These are phyloP conservation scores for Pyrocoelia pectoralis DNA, from an alignment of 2,888 invertebrate species.

Conservation along the genomic window DNA sequence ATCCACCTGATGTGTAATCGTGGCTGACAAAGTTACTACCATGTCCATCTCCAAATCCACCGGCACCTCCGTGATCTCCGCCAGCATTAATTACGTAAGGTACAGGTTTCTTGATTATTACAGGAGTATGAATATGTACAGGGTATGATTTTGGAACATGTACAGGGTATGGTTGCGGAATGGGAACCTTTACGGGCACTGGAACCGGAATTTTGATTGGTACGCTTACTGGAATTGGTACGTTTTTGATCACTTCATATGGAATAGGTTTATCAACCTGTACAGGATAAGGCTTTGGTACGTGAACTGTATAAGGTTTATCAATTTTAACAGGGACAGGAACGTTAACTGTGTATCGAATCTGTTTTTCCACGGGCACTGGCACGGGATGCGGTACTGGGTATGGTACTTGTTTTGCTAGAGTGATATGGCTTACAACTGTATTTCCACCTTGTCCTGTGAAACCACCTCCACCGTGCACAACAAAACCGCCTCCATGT, in stretches of 20 bases:
- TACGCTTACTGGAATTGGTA: conserved; percentile 58
- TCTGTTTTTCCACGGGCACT: conserved; percentile 62
- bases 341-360: conserved; percentile 59
- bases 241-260: conserved; percentile 64
- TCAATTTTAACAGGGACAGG: conserved; percentile 61
- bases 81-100: conserved; percentile 37
- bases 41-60: neutral
- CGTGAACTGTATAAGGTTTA: conserved; percentile 59
- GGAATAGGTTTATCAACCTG: conserved; percentile 64
- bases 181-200: conserved; percentile 51
- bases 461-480: conserved; percentile 38
- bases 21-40: neutral
- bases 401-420: conserved; percentile 61
- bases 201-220: conserved; percentile 56
- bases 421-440: conserved; percentile 50
- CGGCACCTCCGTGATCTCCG: neutral
- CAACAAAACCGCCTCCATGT: conserved; percentile 40
- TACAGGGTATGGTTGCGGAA: conserved; percentile 57
- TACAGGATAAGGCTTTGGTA: conserved; percentile 62
- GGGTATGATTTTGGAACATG: conserved; percentile 61
- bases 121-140: conserved; percentile 62
- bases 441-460: conserved; percentile 29
- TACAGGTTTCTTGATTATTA: conserved; percentile 64
- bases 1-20: neutral
- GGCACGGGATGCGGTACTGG: conserved; percentile 64